A percentile compares a stretch with the other conserved stretches of the same genome.
These are phyloP conservation scores for Malurus alboscapulatus DNA, from an alignment of 2,113 vertebrate species.

Conservation along the genomic window DNA sequence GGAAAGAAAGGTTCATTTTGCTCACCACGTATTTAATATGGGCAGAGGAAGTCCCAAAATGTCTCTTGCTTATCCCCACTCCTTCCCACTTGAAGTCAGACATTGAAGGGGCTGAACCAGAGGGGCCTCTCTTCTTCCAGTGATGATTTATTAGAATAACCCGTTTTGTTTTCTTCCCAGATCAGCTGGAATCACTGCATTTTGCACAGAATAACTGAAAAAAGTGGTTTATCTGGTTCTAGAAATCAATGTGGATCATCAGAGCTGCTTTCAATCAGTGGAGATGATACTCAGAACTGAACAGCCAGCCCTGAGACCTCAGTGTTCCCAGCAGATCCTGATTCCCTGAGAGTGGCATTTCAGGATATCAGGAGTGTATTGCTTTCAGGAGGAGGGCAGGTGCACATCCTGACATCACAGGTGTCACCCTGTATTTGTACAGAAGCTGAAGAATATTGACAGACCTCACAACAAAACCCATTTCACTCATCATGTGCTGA, in stretches of 20 bases:
- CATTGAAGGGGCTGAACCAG: background rate
- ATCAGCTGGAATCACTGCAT: conserved; percentile 1
- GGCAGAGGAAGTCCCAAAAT: background rate
- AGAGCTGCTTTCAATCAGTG: background rate
- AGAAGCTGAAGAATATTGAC: conserved; percentile 17
- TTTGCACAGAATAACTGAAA: background rate
- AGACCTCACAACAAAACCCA: background rate
- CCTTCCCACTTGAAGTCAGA: background rate
- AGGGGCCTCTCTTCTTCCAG: background rate
- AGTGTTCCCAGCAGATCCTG: background rate
- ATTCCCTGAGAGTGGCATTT: conserved; percentile 5
- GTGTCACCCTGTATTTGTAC: background rate
- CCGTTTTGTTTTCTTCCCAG: conserved; percentile 8
- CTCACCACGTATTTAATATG: background rate
- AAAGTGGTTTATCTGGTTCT: background rate
- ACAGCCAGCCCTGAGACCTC: conserved; percentile 18
- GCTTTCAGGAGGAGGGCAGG: conserved; percentile 16
- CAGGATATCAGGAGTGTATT: background rate
- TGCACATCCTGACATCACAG: background rate
- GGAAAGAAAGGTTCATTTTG: background rate
- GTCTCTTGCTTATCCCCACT: background rate
- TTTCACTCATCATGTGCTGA: background rate
- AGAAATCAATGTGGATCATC: background rate
- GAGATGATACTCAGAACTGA: background rate
- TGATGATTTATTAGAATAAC: background rate